These are phyloP conservation scores for Phocoena phocoena DNA, from an alignment of 2,113 vertebrate genomes.

Conservation along the genomic window DNA sequence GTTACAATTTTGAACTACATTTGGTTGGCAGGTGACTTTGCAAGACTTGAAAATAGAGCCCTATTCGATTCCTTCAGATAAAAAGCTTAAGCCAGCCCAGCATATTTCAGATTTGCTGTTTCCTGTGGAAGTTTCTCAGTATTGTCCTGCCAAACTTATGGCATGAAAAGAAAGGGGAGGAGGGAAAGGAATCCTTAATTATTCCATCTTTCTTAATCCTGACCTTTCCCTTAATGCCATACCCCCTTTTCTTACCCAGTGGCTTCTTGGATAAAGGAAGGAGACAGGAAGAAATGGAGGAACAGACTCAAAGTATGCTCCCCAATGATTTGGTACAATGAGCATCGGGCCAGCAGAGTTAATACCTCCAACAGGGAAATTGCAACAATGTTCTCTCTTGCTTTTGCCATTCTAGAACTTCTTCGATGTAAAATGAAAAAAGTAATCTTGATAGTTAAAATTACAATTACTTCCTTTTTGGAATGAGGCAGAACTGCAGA, in stretches of 20 bases:
- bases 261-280: not conserved
- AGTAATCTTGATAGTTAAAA: not conserved
- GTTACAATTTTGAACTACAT: not conserved
- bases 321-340: not conserved
- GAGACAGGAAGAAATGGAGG: not conserved
- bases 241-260: not conserved
- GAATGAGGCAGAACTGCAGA: not conserved
- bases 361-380: not conserved
- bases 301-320: not conserved
- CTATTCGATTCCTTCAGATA: not conserved
- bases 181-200: not conserved
- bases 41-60: constrained; percentile 19
- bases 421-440: not conserved
- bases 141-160: not conserved
- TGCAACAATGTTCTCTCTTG: not conserved
- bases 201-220: constrained; percentile 30
- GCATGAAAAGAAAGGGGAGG: not conserved
- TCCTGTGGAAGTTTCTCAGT: constrained; percentile 55
- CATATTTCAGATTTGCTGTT: constrained; percentile 53
- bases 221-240: not conserved
- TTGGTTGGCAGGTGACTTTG: constrained; percentile 47
- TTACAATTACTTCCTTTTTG: not conserved
- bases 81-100: not conserved
- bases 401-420: not conserved
- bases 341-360: not conserved